Evolutionary conservation across 2,797 vertebrate genomes (phyloP), one percentile per base, ranked within the genome.

Genomic region (Phalloptychus januarius): DNA sequence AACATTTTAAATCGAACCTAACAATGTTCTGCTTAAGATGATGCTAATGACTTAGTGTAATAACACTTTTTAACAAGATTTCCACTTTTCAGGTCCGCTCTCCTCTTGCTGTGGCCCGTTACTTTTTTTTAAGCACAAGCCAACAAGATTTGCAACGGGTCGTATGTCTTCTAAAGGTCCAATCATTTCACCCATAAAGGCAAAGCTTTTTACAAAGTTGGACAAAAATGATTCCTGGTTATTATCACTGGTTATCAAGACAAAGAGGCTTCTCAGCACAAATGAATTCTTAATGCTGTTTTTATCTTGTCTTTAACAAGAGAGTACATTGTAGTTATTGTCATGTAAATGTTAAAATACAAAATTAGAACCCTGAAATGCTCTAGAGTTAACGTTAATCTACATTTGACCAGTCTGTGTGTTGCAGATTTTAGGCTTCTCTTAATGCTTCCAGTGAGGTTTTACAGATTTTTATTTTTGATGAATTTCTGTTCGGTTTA

Each of bases 1-100:
- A 88, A 71, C 33, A 48, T 67, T 77, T 76, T 11, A 69, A 72
- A 46, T 61, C 63, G 71, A 72, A 50, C 33, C 72, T 78, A 46
- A 79, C 28, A 75, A 58, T 52, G 56, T 69, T 71, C 52, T 46
- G 40, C 50, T 70, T 11, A 15, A 78, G 63, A 28, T 72, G 56
- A 81, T 80, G 38, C 5, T 11, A 56, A 20, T 82, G 78, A 56
- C 50, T 70, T 50, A 77, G 76, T 31, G 48, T 56, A 40, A 50
- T 61, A 31, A 78, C 20, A 63, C 63, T 63, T 65, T 46, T 74
- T 75, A 40, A 42, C 28, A 81, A 48, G n/a, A 20, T 46, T 28
- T 75, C 28, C 11, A 56, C 63, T 65, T 81, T 74, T 71, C 42
- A 71, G 11, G 31, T 70, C 69, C 42, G 38, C 77, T 86, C 63